These are phyloP conservation scores for Bettongia penicillata DNA, from an alignment of 2,113 vertebrate species.

Conservation along the genomic window DNA sequence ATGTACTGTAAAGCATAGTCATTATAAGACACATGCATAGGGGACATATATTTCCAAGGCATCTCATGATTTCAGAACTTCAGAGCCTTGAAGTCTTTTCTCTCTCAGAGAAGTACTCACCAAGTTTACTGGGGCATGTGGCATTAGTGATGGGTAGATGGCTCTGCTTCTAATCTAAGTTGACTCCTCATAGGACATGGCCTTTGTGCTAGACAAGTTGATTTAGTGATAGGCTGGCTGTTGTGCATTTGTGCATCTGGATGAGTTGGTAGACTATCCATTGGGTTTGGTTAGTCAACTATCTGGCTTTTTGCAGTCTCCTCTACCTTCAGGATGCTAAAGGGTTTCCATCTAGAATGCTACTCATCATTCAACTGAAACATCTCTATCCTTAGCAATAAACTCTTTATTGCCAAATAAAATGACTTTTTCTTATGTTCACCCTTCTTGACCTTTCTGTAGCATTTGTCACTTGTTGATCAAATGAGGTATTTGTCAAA, in stretches of 20 bases:
- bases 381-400: neutral
- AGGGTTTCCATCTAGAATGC: neutral
- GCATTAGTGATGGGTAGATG: neutral
- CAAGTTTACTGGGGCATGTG: neutral
- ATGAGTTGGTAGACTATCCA: neutral
- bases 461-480: neutral
- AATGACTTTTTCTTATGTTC: neutral
- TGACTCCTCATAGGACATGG: neutral
- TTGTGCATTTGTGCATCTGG: neutral
- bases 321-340: neutral
- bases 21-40: neutral
- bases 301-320: neutral
- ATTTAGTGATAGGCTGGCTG: neutral
- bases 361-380: neutral
- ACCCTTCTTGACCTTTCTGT: neutral
- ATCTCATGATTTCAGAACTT: neutral
- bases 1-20: neutral
- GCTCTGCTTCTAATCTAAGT: neutral
- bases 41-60: neutral
- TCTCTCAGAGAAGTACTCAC: neutral
- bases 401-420: neutral
- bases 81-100: neutral
- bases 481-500: neutral
- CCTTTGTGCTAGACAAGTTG: neutral
- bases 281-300: neutral